These are phyloP conservation scores for Xenus cinereus DNA, from an alignment of 2,113 vertebrate genomes.

Conservation along the genomic window DNA sequence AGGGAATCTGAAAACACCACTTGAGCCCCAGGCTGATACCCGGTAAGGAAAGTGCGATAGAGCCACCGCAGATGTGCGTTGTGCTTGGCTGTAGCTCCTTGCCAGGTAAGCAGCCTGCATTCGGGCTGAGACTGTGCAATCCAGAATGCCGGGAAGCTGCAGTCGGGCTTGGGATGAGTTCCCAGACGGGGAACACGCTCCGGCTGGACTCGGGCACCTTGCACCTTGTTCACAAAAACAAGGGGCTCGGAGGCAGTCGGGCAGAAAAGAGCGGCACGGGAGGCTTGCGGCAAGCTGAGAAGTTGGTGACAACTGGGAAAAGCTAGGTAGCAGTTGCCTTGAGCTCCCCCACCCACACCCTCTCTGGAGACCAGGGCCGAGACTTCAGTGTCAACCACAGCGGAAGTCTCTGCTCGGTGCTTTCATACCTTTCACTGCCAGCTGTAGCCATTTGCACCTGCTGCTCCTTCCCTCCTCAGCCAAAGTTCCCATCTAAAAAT, in stretches of 20 bases:
- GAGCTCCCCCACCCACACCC: slow-evolving; percentile 16
- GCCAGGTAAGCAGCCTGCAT: neutral
- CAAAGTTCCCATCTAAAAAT: slow-evolving; percentile 45
- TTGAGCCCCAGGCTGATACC: neutral
- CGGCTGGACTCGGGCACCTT: neutral
- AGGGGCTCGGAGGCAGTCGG: neutral
- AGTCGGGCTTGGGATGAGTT: accelerated
- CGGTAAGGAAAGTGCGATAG: neutral
- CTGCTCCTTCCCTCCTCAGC: neutral
- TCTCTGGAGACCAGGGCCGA: slow-evolving; percentile 45
- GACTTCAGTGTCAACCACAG: slow-evolving; percentile 56
- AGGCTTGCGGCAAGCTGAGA: neutral
- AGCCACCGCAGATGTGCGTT: neutral
- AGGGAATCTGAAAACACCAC: neutral
- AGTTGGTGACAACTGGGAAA: neutral
- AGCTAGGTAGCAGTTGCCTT: neutral
- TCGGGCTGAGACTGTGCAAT: accelerated
- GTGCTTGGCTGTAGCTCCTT: neutral
- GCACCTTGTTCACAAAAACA: neutral
- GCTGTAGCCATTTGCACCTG: slow-evolving; percentile 72
- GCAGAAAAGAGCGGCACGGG: neutral
- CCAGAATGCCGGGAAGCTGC: accelerated
- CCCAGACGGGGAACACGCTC: accelerated
- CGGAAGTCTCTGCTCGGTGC: slow-evolving; percentile 64
- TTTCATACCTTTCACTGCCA: slow-evolving; percentile 79